A percentile compares a stretch with the other conserved stretches of the same genome.
Evolutionary conservation across 2,113 vertebrate genomes (phyloP).

Genomic region (Chamaetylas fuelleborni): DNA sequence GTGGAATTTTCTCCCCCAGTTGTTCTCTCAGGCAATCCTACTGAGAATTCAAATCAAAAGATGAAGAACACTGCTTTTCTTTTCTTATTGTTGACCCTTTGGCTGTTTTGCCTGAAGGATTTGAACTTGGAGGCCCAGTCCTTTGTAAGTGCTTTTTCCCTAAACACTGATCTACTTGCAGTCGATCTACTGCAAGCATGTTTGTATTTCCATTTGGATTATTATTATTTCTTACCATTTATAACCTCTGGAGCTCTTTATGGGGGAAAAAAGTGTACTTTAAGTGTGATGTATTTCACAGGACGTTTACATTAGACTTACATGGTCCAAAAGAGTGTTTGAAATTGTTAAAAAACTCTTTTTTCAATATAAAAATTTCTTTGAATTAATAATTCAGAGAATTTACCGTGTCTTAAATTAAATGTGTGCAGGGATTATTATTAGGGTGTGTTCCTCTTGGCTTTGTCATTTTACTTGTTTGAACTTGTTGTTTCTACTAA

Average conservation of each 20-base stretch:
- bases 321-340: background rate
- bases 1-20: conserved; percentile 36
- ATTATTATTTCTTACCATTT: conserved; percentile 21
- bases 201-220: conserved; percentile 22
- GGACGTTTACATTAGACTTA: background rate
- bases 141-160: background rate
- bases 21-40: conserved; percentile 16
- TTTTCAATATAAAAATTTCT: background rate
- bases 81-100: background rate
- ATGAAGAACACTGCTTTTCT: background rate
- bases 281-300: background rate
- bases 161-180: background rate
- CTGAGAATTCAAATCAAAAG: conserved; percentile 52
- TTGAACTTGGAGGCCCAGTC: background rate
- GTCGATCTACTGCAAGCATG: background rate
- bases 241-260: background rate
- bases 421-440: background rate
- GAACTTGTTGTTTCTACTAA: background rate
- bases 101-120: conserved; percentile 1
- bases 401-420: background rate
- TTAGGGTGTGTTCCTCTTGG: background rate
- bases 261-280: background rate
- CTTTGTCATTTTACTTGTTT: background rate
- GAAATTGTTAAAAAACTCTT: background rate
- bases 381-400: background rate